phyloP scores from a whole-genome alignment of 1,140 invertebrate genomes.

The Subanguina moxae region DNA sequence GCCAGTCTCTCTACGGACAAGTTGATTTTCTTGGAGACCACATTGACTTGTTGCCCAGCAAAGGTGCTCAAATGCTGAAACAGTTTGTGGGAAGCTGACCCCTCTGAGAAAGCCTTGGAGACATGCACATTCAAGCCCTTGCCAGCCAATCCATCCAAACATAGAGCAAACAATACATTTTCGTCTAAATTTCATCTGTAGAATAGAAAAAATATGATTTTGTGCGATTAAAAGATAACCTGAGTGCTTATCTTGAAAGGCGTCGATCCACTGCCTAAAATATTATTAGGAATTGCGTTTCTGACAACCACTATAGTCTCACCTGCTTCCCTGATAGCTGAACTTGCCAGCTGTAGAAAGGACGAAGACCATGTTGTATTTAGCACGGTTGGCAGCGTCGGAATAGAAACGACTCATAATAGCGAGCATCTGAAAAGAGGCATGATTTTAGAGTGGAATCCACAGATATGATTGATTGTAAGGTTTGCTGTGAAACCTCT shows the following conservation, averaged over 20 bases:
- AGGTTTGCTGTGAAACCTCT: too few relatives aligned
- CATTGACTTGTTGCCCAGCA: slow-evolving; percentile 69
- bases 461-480: too few relatives aligned
- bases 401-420: slow-evolving; percentile 87
- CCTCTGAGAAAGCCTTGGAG: slow-evolving; percentile 88
- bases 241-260: slow-evolving; percentile 76
- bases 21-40: slow-evolving; percentile 94
- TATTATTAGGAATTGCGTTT: too few relatives aligned
- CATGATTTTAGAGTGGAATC: not conserved
- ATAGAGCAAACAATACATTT: slow-evolving; percentile 72
- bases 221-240: slow-evolving; percentile 67
- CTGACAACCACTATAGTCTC: too few relatives aligned
- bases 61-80: slow-evolving; percentile 61
- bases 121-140: slow-evolving; percentile 79
- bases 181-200: slow-evolving; percentile 36
- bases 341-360: slow-evolving; percentile 85
- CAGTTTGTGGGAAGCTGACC: slow-evolving; percentile 70
- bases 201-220: not conserved
- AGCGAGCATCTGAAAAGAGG: slow-evolving; percentile 66
- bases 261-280: slow-evolving; percentile 79
- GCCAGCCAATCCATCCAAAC: slow-evolving; percentile 75
- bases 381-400: slow-evolving; percentile 72
- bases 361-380: slow-evolving; percentile 81
- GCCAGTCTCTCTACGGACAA: slow-evolving; percentile 83
- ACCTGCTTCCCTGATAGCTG: slow-evolving; percentile 87